Conservation (phyloP, 2,113 vertebrate species). For the Datnioides undecimradiatus region DNA sequence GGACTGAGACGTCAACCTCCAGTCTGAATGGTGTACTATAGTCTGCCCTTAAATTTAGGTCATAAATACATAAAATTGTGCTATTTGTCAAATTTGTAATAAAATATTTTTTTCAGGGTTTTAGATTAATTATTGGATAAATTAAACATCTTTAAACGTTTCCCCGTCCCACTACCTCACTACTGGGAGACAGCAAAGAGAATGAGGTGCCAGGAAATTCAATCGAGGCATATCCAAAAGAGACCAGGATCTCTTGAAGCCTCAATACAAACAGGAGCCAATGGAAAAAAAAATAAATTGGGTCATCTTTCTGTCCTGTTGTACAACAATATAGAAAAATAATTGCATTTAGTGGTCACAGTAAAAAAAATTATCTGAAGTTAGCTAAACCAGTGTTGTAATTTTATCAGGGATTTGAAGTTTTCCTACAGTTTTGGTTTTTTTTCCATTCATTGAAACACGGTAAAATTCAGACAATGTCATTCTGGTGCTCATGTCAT, state of each 20-base stretch:
- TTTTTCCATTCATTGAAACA: too few relatives aligned
- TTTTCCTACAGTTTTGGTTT: constrained; percentile 14
- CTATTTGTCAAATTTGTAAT: constrained; percentile 50
- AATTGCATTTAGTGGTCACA: constrained; percentile 21
- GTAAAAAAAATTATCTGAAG: constrained; percentile 15
- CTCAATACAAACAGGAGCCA: constrained; percentile 62
- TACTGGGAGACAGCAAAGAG: constrained; percentile 59
- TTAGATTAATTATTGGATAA: constrained; percentile 52
- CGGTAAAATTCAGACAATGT: neutral
- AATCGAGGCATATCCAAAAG: constrained; percentile 69
- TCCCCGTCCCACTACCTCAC: constrained; percentile 48
- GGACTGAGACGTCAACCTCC: too few relatives aligned
- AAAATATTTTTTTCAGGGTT: constrained; percentile 22
- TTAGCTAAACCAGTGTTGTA: constrained; percentile 8
- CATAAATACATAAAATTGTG: neutral
- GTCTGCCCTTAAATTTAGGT: neutral
- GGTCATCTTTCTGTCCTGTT: constrained; percentile 66
- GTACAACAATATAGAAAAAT: constrained; percentile 40
- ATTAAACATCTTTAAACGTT: constrained; percentile 50
- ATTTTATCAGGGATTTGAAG: constrained; percentile 21
- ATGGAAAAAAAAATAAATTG: constrained; percentile 65
- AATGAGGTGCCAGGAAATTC: constrained; percentile 75
- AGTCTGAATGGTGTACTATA: neutral
- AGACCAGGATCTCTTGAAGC: constrained; percentile 69
- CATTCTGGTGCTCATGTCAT: constrained; percentile 14